Evolutionary conservation across 2,797 vertebrate genomes (phyloP), one percentile per base, ranked within the genome.

Genomic region (Alosa sapidissima): DNA sequence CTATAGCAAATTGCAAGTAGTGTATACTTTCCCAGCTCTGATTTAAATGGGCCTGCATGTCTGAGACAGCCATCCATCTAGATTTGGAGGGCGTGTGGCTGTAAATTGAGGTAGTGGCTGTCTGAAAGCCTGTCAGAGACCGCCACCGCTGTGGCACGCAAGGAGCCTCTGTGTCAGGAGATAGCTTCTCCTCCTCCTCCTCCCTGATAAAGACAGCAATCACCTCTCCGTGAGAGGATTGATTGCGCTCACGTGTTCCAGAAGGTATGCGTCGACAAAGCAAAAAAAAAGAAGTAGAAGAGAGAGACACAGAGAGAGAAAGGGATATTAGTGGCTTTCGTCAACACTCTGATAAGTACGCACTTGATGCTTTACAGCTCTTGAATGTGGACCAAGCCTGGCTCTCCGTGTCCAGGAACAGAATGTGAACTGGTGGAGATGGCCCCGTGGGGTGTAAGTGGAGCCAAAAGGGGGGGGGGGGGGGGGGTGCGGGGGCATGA

Each of bases 131-230:
- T 45, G 65, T 68, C 62, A 52, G 13, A 5, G 68, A 16, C 41
- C 19, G 16, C 72, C 72, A 19, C 72, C 45, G 72, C 72, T 78
- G 72, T 78, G 72, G 72, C 16, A 19, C 36, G 81, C 11, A 7
- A 28, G 51, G 81, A 81, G 78, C 62, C 72, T 78, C 36, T 78
- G 72, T 78, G 72, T 78, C 86, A 58, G 89, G 88, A 89, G 91
- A 91, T 89, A 85, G 89, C 87, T 88, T 88, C 87, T 87, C 86
- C 45, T 90, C 90, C 85, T 89, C 86, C 45, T 92, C 89, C 82
- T 78, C 72, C 68, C 33, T 36, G 33, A 65, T 14, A 83, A 60
- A 81, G 65, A 84, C 85, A 51, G 78, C 68, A 78, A 52, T 86
- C 55, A 86, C 72, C 10, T 86, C 58, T 65, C 75, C 54, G n/a